Conservation (phyloP, 2,113 vertebrate species). For the Spea bombifrons region DNA sequence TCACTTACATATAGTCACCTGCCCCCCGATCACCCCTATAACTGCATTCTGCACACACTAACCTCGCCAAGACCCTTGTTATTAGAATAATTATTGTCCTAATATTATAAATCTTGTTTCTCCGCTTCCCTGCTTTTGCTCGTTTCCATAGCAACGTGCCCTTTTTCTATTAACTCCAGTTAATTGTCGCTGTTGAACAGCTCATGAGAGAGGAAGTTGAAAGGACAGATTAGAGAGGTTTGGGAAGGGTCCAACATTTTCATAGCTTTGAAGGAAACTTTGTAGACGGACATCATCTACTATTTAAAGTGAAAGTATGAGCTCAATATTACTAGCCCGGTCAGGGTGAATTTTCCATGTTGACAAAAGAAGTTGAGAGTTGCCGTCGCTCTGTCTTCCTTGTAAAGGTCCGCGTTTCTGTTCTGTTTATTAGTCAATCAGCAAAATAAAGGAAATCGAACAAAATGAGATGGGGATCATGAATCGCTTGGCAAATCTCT, state of each 20-base stretch:
- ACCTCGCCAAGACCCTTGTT: no score
- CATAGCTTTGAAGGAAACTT: no score
- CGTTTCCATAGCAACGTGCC: background rate
- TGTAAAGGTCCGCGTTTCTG: background rate
- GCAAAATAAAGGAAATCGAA: constrained; percentile 61
- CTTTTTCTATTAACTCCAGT: background rate
- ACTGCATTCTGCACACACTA: no score
- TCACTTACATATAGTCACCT: no score
- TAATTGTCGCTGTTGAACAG: background rate
- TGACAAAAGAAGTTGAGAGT: no score
- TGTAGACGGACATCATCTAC: no score
- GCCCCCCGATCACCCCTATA: no score
- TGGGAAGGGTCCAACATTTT: background rate
- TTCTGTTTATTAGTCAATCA: constrained; percentile 56
- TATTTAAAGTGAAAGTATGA: no score
- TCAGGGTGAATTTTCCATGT: no score
- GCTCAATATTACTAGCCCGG: no score
- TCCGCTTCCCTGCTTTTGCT: constrained; percentile 5
- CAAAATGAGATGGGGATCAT: constrained; percentile 62
- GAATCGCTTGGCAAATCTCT: constrained; percentile 66
- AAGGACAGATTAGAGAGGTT: background rate
- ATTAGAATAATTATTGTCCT: background rate
- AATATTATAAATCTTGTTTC: background rate
- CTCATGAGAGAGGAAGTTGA: background rate
- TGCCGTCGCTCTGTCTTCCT: no score